These are phyloP conservation scores for Eupelmus urozonus DNA, from an alignment of 2,888 invertebrate genomes.

Conservation along the genomic window DNA sequence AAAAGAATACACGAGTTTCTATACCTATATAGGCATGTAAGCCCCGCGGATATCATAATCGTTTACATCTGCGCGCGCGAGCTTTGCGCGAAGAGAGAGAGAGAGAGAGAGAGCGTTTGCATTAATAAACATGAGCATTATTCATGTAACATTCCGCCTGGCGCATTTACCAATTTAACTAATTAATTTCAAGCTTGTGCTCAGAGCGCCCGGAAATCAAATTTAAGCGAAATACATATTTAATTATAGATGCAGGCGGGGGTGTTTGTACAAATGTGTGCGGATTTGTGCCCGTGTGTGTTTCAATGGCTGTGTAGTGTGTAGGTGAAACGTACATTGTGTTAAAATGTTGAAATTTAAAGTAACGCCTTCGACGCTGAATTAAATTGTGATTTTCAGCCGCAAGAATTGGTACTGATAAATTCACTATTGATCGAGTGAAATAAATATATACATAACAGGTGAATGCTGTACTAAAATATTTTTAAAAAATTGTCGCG, in stretches of 20 bases:
- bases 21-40: no score
- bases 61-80: conserved; percentile 43
- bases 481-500: no score
- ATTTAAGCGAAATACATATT: conserved; percentile 51
- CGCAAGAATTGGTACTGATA: no score
- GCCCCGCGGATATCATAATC: conserved; percentile 48
- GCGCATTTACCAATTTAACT: conserved; percentile 50
- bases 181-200: conserved; percentile 47
- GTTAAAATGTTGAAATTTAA: no score
- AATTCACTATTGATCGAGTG: no score
- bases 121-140: conserved; percentile 57
- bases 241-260: conserved; percentile 1
- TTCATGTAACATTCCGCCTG: conserved; percentile 49
- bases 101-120: not conserved
- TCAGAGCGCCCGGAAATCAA: conserved; percentile 26
- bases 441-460: no score
- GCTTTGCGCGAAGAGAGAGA: not conserved
- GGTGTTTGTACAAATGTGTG: not conserved
- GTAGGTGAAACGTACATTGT: no score
- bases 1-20: not conserved
- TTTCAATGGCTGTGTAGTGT: no score
- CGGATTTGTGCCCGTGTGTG: no score
- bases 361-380: no score
- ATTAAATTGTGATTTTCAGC: no score
- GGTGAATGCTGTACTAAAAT: no score